A percentile compares a stretch with the other conserved stretches of the same genome.
Evolutionary conservation across 2,113 vertebrate species (phyloP).

Genomic region (Gracilinanus agilis): DNA sequence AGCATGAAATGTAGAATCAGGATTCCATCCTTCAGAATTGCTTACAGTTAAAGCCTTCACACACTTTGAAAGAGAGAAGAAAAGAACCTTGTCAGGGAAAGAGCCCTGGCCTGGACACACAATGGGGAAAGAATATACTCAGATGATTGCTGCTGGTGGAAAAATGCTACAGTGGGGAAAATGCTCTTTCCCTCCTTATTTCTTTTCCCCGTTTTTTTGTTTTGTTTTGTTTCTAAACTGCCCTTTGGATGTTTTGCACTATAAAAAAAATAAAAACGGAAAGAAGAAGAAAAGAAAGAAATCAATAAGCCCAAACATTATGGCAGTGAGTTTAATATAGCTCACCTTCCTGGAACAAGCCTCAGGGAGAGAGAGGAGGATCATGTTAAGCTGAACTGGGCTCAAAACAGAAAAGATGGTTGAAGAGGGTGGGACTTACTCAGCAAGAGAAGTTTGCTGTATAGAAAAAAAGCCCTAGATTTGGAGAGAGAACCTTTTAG

Average conservation of each 20-base stretch:
- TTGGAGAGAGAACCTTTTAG: background rate
- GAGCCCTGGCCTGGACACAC: slow-evolving; percentile 50
- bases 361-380: slow-evolving; percentile 40
- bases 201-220: slow-evolving; percentile 34
- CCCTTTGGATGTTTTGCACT: slow-evolving; percentile 41
- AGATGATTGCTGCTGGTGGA: slow-evolving; percentile 60
- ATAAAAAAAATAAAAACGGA: slow-evolving; percentile 40
- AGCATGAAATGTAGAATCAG: slow-evolving; percentile 83
- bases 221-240: slow-evolving; percentile 49
- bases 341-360: slow-evolving; percentile 63
- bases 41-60: slow-evolving; percentile 81
- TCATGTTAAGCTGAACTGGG: slow-evolving; percentile 58
- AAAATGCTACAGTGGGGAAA: slow-evolving; percentile 48
- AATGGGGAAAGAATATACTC: slow-evolving; percentile 46
- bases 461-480: background rate
- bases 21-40: slow-evolving; percentile 81
- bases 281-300: slow-evolving; percentile 43
- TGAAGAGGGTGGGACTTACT: slow-evolving; percentile 67
- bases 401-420: slow-evolving; percentile 67
- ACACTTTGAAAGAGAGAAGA: slow-evolving; percentile 65
- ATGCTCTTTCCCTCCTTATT: slow-evolving; percentile 53
- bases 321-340: slow-evolving; percentile 70
- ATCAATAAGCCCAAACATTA: slow-evolving; percentile 70
- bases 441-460: slow-evolving; percentile 46
- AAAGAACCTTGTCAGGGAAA: slow-evolving; percentile 61